These are phyloP conservation scores for Drosophila micromelanica DNA, from an alignment of 1,140 invertebrate genomes.

Conservation along the genomic window DNA sequence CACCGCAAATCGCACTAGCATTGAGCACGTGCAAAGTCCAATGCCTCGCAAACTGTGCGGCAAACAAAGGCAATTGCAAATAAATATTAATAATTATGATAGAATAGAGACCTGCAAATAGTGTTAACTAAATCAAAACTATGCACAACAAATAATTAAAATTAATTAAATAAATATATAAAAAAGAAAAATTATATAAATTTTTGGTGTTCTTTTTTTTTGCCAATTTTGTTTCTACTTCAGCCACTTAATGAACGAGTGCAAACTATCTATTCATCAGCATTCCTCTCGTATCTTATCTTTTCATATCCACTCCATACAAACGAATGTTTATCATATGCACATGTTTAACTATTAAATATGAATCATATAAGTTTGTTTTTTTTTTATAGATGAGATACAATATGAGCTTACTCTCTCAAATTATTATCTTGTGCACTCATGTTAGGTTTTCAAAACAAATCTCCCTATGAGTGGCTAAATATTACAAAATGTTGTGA, in stretches of 20 bases:
- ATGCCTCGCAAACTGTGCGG: conserved; percentile 11
- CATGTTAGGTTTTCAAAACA: too few species aligned
- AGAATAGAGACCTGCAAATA: neutral
- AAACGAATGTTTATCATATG: neutral
- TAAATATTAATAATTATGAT: neutral
- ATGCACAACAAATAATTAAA: neutral
- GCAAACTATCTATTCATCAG: neutral
- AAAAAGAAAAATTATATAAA: neutral
- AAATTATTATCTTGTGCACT: too few species aligned
- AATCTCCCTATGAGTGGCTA: too few species aligned
- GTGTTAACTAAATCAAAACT: too few species aligned
- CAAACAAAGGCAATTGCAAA: neutral
- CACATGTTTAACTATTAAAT: neutral
- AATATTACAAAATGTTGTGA: too few species aligned
- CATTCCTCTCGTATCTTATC: neutral
- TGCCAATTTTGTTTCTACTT: neutral
- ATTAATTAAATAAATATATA: neutral
- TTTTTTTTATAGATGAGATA: neutral
- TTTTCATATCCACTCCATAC: neutral
- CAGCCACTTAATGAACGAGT: neutral
- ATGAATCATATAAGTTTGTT: neutral
- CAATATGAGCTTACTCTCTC: neutral
- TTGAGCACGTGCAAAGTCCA: conserved; percentile 20
- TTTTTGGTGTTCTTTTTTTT: neutral
- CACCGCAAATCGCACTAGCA: neutral